Base-by-base conservation (phyloP, 2,888 invertebrate species). In the Taenaris catops region DNA sequence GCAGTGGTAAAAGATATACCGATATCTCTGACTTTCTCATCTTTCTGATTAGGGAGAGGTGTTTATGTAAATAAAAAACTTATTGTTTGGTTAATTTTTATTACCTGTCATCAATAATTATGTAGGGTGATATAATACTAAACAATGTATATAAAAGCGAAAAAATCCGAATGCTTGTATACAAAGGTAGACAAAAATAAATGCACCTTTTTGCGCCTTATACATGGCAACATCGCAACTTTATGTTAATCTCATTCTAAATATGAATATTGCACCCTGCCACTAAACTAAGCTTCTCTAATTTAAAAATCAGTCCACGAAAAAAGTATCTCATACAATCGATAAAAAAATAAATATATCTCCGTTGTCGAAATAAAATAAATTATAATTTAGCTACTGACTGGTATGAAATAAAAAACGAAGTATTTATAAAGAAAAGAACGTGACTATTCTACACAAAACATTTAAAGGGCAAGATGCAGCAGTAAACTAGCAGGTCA, bases 151-250 rank as follows among this genome's bases (percentile, higher is more conserved):
- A 31, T 31, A 74, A 73, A 75, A 72, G 72, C 76, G 74, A 71
- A 68, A 65, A 65, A 63, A 31, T 37, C 26, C 10, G 31, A 32
- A 32, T 26, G 37, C 31, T 37, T 37, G 37, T 34, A 38, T 44
- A 31, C 40, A 38, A 44, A 44, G 31, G 44, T 44, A 37, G 40
- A 71, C 65, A 70, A 72, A 71, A 76, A 76, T 76, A 80, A 80
- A 79, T 79, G 78, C 78, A 78, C 66, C 29, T 65, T 63, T n/a
- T 63, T 55, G 69, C 70, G 38, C 44, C 78, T 62, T 67, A 63
- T 69, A 76, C 65, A 75, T 76, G 79, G 74, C 74, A 73, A 68
- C 72, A 68, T 63, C 32, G 37, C 32, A 23, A 20, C 74, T 74
- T 73, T 70, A 74, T 63, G 71, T 67, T 58, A 63, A 62, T 57